phyloP scores from a whole-genome alignment of 2,888 invertebrate genomes.

The Idaea biselata region DNA sequence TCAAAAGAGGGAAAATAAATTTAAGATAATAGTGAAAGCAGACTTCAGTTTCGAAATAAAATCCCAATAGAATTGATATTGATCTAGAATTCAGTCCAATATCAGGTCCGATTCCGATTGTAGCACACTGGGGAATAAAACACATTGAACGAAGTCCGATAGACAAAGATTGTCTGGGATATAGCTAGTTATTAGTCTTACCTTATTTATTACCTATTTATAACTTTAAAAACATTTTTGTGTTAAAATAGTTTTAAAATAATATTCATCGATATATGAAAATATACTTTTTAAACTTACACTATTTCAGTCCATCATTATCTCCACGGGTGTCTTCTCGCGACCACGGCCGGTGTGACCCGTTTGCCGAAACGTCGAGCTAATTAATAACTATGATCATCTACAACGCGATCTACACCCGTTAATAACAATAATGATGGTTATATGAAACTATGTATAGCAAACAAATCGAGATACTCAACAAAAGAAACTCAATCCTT shows the following conservation, averaged over 20 bases:
- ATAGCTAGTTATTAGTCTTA: slow-evolving; percentile 13
- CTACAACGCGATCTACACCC: too few relatives aligned
- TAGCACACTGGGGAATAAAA: slow-evolving; percentile 50
- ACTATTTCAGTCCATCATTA: too few relatives aligned
- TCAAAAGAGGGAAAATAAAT: neutral
- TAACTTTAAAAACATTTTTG: neutral
- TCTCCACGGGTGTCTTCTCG: too few relatives aligned
- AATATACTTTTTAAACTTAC: too few relatives aligned
- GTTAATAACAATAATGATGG: too few relatives aligned
- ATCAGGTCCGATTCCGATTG: slow-evolving; percentile 38
- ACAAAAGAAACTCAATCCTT: slow-evolving; percentile 47
- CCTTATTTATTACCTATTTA: neutral
- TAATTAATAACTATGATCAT: too few relatives aligned
- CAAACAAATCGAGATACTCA: slow-evolving; percentile 6
- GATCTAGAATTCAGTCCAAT: slow-evolving; percentile 48
- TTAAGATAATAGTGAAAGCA: neutral
- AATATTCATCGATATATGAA: too few relatives aligned
- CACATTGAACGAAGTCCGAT: slow-evolving; percentile 41
- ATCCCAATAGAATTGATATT: slow-evolving; percentile 28
- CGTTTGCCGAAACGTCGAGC: too few relatives aligned
- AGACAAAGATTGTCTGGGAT: slow-evolving; percentile 38
- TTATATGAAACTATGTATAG: neutral
- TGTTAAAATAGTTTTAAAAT: too few relatives aligned
- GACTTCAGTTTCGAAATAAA: slow-evolving; percentile 12
- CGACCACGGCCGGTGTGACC: too few relatives aligned